Conservation (phyloP, 2,113 vertebrate species). For the cat (Felis catus) region F.catus_Fca126_mat1.0 CM031419.1:48265001-48265500, state of each 20-base stretch:
- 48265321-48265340: no score
- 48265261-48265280: not conserved
- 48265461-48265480: no score
- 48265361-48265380: no score
- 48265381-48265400: no score
- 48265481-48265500: no score
- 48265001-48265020: not conserved
- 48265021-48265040: not conserved
- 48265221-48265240: not conserved
- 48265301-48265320: not conserved
- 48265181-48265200: constrained; percentile 24
- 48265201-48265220: not conserved
- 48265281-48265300: not conserved
- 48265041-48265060: not conserved
- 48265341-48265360: no score
- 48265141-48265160: not conserved
- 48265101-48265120: constrained; percentile 1
- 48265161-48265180: not conserved
- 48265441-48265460: no score
- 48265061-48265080: not conserved
- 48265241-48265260: not conserved
- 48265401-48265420: no score
- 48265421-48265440: no score
- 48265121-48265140: not conserved
- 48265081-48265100: not conserved